Evolutionary conservation across 1,140 invertebrate species (phyloP).

Genomic region (Platyura marginata): DNA sequence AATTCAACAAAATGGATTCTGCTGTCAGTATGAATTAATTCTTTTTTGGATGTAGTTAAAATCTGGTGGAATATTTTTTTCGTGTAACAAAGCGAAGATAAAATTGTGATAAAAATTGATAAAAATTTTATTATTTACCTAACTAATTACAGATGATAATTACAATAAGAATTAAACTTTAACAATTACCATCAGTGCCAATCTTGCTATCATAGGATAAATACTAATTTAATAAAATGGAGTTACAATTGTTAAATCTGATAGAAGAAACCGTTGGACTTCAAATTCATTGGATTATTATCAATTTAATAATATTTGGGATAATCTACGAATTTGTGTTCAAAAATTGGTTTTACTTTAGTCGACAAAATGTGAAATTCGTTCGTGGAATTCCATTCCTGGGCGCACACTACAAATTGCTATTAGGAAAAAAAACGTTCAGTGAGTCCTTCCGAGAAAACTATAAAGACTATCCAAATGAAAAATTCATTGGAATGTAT

Average conservation of each 20-base stretch:
- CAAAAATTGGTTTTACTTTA: too few species aligned
- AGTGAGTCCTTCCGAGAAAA: not conserved
- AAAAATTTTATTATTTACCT: too few species aligned
- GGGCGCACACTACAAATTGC: not conserved
- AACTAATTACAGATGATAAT: too few species aligned
- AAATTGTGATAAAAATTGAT: too few species aligned
- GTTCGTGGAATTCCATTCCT: too few species aligned
- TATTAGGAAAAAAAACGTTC: not conserved
- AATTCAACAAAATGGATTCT: too few species aligned
- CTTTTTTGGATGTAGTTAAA: too few species aligned
- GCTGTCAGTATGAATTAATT: too few species aligned
- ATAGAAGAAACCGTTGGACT: not conserved
- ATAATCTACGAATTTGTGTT: not conserved
- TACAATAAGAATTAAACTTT: not conserved
- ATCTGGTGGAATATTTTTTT: too few species aligned
- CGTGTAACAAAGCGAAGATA: too few species aligned
- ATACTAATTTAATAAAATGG: not conserved
- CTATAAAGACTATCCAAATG: not conserved
- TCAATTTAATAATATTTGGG: too few species aligned
- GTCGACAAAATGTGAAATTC: too few species aligned
- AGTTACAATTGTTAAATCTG: not conserved
- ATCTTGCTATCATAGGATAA: not conserved
- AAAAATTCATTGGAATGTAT: constrained; percentile 26
- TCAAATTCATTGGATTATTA: not conserved
- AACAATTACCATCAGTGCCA: not conserved